Percentiles rank a stretch among this genome's conserved stretches.
Conservation (phyloP, 2,888 invertebrate genomes). For the Ypsolopha scabrella region DNA sequence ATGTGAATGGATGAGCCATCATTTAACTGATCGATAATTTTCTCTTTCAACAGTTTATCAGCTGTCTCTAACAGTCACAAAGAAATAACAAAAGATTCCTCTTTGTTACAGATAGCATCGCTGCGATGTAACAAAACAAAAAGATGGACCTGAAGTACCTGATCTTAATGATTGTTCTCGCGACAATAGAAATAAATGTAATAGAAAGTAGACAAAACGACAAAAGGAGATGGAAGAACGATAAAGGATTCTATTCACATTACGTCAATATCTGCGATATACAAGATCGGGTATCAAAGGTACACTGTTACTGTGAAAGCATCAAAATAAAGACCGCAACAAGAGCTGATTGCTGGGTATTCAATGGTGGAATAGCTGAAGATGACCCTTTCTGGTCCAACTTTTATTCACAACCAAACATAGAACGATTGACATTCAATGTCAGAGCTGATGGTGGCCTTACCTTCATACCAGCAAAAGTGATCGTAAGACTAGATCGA, state of each 20-base stretch:
- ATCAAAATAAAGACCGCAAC: constrained; percentile 70
- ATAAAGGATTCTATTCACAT: constrained; percentile 48
- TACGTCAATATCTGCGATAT: constrained; percentile 71
- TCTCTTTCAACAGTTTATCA: too few species aligned
- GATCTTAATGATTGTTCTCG: constrained; percentile 59
- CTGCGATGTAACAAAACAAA: constrained; percentile 36
- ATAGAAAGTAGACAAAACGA: constrained; percentile 60
- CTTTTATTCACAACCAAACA: constrained; percentile 78
- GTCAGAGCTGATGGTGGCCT: constrained; percentile 77
- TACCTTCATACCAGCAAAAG: constrained; percentile 78
- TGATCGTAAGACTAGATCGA: constrained; percentile 75
- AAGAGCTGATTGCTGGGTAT: constrained; percentile 83
- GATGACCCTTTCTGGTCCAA: constrained; percentile 81
- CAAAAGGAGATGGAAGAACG: constrained; percentile 58
- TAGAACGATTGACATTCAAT: constrained; percentile 77
- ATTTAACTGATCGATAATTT: too few species aligned
- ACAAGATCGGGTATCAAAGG: constrained; percentile 63
- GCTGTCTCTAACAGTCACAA: too few species aligned
- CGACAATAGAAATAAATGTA: constrained; percentile 58
- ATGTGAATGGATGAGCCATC: too few species aligned
- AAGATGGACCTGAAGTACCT: constrained; percentile 61
- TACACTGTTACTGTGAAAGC: constrained; percentile 77
- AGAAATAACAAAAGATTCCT: constrained; percentile 11
- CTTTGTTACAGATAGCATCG: constrained; percentile 57
- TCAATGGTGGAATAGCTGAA: constrained; percentile 76